phyloP scores from a whole-genome alignment of 2,797 vertebrate species.

The Poeciliopsis infans region DNA sequence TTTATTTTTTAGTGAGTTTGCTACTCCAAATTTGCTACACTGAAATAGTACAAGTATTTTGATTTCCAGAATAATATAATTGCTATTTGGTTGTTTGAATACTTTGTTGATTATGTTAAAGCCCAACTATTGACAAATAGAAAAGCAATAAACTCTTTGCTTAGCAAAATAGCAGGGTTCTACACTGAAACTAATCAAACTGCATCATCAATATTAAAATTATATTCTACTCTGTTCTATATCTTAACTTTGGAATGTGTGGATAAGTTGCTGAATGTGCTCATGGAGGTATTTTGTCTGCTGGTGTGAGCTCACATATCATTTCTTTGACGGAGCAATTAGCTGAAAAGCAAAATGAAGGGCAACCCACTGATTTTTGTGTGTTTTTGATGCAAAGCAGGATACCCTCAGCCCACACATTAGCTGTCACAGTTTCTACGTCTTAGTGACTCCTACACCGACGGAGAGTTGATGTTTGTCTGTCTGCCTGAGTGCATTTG shows the following conservation, averaged over 20 bases:
- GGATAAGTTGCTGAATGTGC: constrained; percentile 3
- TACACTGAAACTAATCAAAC: not conserved
- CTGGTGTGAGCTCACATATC: constrained; percentile 39
- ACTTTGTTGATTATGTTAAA: not conserved
- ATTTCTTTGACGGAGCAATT: constrained; percentile 44
- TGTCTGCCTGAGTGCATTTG: constrained; percentile 30
- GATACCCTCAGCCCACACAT: constrained; percentile 50
- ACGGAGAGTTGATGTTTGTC: constrained; percentile 17
- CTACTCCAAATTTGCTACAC: not conserved
- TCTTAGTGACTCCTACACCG: constrained; percentile 38
- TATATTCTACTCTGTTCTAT: not conserved
- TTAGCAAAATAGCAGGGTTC: not conserved
- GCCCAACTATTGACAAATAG: not conserved
- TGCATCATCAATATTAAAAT: not conserved
- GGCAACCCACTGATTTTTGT: constrained; percentile 40
- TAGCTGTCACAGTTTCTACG: constrained; percentile 38
- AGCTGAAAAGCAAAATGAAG: constrained; percentile 58
- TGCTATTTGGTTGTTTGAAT: not conserved
- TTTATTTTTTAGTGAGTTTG: not conserved
- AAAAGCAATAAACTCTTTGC: not conserved
- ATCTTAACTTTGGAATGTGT: constrained; percentile 2
- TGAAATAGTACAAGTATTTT: not conserved
- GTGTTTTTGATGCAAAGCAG: constrained; percentile 41
- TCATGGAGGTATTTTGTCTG: constrained; percentile 23
- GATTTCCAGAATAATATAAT: not conserved